Evolutionary conservation across 2,797 vertebrate species (phyloP).

Genomic region (Etheostoma perlongum): DNA sequence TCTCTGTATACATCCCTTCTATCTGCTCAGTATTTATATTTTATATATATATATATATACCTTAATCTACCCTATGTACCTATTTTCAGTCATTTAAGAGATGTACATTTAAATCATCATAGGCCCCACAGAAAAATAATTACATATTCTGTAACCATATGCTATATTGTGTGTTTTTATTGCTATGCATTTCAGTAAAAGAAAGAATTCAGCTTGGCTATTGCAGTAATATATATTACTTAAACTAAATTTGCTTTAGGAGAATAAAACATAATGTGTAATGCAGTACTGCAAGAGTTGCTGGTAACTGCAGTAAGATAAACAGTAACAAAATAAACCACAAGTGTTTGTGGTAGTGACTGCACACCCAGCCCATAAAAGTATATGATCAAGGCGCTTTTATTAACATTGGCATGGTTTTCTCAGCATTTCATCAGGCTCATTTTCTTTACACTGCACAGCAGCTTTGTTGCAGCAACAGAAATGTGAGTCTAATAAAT

Average conservation of each 20-base stretch:
- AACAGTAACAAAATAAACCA: slow-evolving; percentile 16
- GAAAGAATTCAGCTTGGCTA: background rate
- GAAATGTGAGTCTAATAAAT: slow-evolving; percentile 24
- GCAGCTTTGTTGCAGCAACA: slow-evolving; percentile 20
- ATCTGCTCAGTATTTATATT: background rate
- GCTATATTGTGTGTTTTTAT: background rate
- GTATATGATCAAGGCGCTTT: slow-evolving; percentile 31
- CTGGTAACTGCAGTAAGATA: slow-evolving; percentile 8
- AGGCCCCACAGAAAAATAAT: slow-evolving; percentile 12
- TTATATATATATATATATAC: background rate
- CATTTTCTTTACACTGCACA: slow-evolving; percentile 18
- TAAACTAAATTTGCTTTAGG: background rate
- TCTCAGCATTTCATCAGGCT: background rate
- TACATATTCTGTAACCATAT: background rate
- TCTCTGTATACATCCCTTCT: background rate
- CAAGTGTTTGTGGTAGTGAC: slow-evolving; percentile 30
- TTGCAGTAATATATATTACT: background rate
- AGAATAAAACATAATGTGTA: background rate
- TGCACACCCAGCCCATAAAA: slow-evolving; percentile 33
- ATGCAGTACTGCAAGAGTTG: background rate
- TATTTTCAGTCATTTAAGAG: background rate
- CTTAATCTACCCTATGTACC: background rate
- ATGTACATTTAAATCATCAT: background rate
- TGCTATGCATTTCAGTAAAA: slow-evolving; percentile 11
- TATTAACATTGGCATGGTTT: slow-evolving; percentile 32